phyloP scores from a whole-genome alignment of 1,140 invertebrate genomes.

The Zaprionus camerounensis region DNA sequence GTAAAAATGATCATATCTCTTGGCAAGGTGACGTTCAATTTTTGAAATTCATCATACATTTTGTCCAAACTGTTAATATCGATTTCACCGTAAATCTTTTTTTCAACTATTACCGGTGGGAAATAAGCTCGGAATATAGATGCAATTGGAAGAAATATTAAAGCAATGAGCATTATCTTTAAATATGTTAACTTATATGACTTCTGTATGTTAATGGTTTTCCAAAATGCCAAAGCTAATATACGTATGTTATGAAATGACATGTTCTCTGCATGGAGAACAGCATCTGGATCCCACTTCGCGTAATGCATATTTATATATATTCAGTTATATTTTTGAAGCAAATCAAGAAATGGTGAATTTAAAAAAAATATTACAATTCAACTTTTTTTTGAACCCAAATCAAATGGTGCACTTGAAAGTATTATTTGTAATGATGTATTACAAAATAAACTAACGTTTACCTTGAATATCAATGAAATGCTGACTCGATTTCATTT shows the following conservation, averaged over 20 bases:
- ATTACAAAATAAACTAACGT: not conserved
- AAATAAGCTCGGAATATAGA: not conserved
- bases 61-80: constrained; percentile 18
- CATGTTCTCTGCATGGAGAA: constrained; percentile 4
- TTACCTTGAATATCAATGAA: not conserved
- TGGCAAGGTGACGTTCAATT: not conserved
- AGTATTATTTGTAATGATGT: not conserved
- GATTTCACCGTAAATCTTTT: not conserved
- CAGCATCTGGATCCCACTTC: not conserved
- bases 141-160: constrained; percentile 6
- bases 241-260: not conserved
- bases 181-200: constrained; percentile 8
- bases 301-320: constrained; percentile 8
- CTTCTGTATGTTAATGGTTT: constrained; percentile 14
- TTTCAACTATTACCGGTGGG: not conserved
- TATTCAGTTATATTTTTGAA: not conserved
- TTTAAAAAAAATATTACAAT: not conserved
- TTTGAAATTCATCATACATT: not conserved
- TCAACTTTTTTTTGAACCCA: not conserved
- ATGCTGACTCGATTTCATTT: not conserved
- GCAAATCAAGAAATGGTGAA: not conserved
- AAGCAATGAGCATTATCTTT: constrained; percentile 8
- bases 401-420: not conserved
- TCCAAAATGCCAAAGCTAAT: constrained; percentile 15
- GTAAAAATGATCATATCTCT: not conserved